Evolutionary conservation across 2,888 invertebrate genomes (phyloP).

Genomic region (Andrena minutula): DNA sequence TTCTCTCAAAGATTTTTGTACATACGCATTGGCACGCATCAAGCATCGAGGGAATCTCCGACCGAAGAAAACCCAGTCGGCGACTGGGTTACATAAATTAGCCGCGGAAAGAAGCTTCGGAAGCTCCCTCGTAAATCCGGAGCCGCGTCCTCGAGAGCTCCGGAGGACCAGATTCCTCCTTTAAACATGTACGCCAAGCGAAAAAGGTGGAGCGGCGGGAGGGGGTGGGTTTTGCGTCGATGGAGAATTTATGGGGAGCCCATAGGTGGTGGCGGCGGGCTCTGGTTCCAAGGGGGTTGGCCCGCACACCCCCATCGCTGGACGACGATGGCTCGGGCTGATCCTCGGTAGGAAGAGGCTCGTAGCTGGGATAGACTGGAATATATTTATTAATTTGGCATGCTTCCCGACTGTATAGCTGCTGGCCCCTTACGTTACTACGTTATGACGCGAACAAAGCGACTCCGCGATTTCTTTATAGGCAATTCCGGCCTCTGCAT

Average conservation of each 20-base stretch:
- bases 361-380: conserved; percentile 76
- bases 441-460: conserved; percentile 85
- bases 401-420: conserved; percentile 81
- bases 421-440: conserved; percentile 81
- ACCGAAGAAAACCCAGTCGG: background rate
- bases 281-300: conserved; percentile 40
- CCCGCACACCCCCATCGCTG: conserved; percentile 19
- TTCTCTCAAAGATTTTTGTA: background rate
- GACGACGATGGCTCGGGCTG: conserved; percentile 33
- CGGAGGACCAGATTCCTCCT: conserved; percentile 8
- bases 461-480: conserved; percentile 84
- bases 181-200: conserved; percentile 26
- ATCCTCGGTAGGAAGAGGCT: conserved; percentile 27
- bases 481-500: conserved; percentile 83
- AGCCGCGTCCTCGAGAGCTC: conserved; percentile 14
- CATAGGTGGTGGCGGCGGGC: conserved; percentile 43
- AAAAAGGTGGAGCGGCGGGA: conserved; percentile 28
- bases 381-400: conserved; percentile 85
- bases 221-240: conserved; percentile 71
- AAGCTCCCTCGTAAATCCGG: conserved; percentile 37
- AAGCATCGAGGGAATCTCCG: background rate
- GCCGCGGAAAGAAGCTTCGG: conserved; percentile 20
- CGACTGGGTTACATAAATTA: conserved; percentile 25
- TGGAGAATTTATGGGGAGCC: conserved; percentile 77
- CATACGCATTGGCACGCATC: background rate